Conservation (phyloP, 2,888 invertebrate genomes). For the Sinohyriopsis cumingii region DNA sequence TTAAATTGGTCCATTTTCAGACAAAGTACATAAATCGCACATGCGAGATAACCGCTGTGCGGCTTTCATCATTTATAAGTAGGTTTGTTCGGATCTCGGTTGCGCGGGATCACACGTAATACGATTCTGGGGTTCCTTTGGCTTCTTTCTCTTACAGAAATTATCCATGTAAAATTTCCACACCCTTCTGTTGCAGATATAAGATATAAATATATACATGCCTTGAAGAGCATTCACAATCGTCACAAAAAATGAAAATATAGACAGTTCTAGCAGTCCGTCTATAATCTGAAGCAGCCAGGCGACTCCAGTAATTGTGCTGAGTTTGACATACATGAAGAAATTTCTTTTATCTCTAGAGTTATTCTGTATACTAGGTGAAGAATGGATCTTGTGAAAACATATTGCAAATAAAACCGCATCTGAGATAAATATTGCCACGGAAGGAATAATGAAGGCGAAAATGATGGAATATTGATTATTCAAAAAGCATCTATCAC, state of each 20-base stretch:
- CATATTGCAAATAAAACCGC: constrained; percentile 38
- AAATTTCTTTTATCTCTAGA: constrained; percentile 34
- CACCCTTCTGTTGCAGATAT: constrained; percentile 41
- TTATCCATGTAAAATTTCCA: constrained; percentile 25
- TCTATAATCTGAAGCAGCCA: constrained; percentile 54
- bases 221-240: constrained; percentile 52
- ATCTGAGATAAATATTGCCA: constrained; percentile 35
- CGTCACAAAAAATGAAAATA: constrained; percentile 42
- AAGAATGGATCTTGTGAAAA: constrained; percentile 30
- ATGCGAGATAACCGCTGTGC: no score
- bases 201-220: constrained; percentile 49
- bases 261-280: constrained; percentile 34
- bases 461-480: constrained; percentile 15
- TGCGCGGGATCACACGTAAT: no score
- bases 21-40: no score
- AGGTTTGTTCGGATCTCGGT: no score
- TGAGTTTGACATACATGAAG: constrained; percentile 46
- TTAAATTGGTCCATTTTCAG: no score
- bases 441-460: constrained; percentile 43
- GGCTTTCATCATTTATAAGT: no score
- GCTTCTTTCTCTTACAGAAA: no score
- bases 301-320: constrained; percentile 47
- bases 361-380: constrained; percentile 12
- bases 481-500: constrained; percentile 25
- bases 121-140: no score